Evolutionary conservation across 64 coral and sea anemone genomes (phyloP).

Genomic region (Pachyseris speciosa): DNA sequence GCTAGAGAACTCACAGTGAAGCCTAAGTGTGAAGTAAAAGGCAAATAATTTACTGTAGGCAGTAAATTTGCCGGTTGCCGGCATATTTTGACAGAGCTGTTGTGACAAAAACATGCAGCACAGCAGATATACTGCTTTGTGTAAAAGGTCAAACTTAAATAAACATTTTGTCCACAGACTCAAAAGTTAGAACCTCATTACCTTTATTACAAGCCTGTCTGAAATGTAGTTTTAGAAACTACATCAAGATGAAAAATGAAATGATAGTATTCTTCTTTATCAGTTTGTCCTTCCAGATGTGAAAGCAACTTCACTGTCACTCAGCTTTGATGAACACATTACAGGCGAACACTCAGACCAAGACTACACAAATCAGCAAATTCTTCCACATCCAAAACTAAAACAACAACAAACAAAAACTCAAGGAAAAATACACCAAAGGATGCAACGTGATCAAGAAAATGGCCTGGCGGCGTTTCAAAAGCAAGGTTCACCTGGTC

Average conservation of each 20-base stretch:
- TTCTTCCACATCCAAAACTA: constrained; percentile 17
- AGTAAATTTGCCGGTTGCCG: too few species aligned
- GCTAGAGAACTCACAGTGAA: too few species aligned
- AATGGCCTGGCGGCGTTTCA: not conserved
- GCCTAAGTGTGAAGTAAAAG: too few species aligned
- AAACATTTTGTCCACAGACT: too few species aligned
- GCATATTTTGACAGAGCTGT: too few species aligned
- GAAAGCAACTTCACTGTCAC: constrained; percentile 59
- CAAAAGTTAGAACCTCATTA: too few species aligned
- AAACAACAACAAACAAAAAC: not conserved
- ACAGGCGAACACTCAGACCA: not conserved
- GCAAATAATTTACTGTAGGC: too few species aligned
- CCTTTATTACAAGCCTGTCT: not conserved
- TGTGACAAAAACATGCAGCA: too few species aligned
- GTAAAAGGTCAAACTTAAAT: not conserved
- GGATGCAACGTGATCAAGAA: constrained; percentile 43
- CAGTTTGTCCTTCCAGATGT: constrained; percentile 28
- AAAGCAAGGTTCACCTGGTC: not conserved
- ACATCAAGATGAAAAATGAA: too few species aligned
- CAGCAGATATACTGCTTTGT: too few species aligned
- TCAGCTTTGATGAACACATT: constrained; percentile 71
- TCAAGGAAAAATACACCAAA: not conserved
- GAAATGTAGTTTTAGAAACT: too few species aligned
- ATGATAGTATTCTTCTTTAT: not conserved
- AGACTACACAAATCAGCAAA: constrained; percentile 5